Base-by-base conservation (phyloP, 2,888 invertebrate species). In the Lacanobia oleracea region DNA sequence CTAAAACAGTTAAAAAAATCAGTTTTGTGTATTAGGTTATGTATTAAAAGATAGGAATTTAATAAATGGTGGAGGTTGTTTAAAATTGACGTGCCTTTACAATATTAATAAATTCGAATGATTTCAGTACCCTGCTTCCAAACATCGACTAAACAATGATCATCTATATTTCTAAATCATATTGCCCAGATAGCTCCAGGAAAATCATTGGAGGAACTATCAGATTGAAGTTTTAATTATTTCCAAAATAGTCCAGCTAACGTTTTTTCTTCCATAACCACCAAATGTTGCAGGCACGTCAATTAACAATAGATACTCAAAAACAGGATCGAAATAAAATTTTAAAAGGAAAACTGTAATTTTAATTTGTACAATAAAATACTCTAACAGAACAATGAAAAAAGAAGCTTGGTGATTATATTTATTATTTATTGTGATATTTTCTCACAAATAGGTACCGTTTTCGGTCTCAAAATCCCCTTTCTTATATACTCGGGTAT, bases 351-450 rank as follows among this genome's bases (percentile, higher is more conserved):
- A 45, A 59, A 48, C 65, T 71, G 57, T 43, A 56, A 76, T 71
- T 77, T 81, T 72, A 64, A 67, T 80, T 82, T 80, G 60, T 80
- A 80, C 78, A 80, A 63, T 63, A 60, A 61, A 69, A 67, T 66
- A 56, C 54, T 67, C 37, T 76, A 61, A 82, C 64, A 73, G 23
- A 69, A 54, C 51, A 65, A 77, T 51, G 12, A 59, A 48, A 56
- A 57, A 62, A 43, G 63, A 67, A 80, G 67, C 69, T 78, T 81
- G 57, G 37, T 60, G 63, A 82, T 77, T 72, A 72, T 51, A 56
- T 64, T 75, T 57, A 69, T 64, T 67, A 59, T 53, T 68, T 71
- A 68, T 61, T 69, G 68, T 61, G 56, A 82, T 50, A 69, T 59
- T 60, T 12, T 54, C 50, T 64, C 63, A 77, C 63, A 69, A 69